These are phyloP conservation scores for Stigmatopora argus DNA, from an alignment of 2,113 vertebrate species.

Conservation along the genomic window DNA sequence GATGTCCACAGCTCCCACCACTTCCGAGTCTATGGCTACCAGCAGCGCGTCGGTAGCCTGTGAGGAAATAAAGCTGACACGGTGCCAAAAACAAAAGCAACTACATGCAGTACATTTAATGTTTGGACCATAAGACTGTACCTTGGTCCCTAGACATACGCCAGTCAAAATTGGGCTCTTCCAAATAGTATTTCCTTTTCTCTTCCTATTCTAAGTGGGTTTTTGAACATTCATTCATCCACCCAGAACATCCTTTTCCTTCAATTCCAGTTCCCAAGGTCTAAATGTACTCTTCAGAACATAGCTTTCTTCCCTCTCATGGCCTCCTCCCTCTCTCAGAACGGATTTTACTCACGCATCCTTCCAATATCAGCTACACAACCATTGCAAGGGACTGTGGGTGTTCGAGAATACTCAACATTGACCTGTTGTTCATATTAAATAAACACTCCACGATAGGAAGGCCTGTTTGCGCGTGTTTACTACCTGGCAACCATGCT, in stretches of 20 bases:
- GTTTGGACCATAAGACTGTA: neutral
- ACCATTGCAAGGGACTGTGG: neutral
- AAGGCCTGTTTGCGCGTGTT: neutral
- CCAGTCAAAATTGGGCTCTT: too few species aligned
- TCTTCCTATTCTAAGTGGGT: too few species aligned
- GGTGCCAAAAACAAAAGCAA: neutral
- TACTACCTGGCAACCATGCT: constrained; percentile 92
- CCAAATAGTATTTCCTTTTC: too few species aligned
- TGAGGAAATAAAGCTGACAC: constrained; percentile 37
- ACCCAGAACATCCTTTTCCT: too few species aligned
- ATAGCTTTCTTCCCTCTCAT: too few species aligned
- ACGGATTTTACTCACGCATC: too few species aligned
- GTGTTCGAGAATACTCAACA: neutral
- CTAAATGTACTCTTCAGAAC: too few species aligned
- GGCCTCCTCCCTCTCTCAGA: too few species aligned
- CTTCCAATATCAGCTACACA: too few species aligned
- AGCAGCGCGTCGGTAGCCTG: constrained; percentile 92
- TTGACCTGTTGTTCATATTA: neutral
- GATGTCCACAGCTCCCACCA: constrained; percentile 97
- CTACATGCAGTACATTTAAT: neutral
- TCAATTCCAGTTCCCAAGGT: too few species aligned
- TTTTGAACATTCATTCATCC: too few species aligned
- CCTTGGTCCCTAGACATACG: neutral
- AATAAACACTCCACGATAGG: neutral
- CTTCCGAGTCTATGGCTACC: constrained; percentile 96